Base-by-base conservation (phyloP, 2,797 vertebrate species). In the Macroramphosus scolopax region DNA sequence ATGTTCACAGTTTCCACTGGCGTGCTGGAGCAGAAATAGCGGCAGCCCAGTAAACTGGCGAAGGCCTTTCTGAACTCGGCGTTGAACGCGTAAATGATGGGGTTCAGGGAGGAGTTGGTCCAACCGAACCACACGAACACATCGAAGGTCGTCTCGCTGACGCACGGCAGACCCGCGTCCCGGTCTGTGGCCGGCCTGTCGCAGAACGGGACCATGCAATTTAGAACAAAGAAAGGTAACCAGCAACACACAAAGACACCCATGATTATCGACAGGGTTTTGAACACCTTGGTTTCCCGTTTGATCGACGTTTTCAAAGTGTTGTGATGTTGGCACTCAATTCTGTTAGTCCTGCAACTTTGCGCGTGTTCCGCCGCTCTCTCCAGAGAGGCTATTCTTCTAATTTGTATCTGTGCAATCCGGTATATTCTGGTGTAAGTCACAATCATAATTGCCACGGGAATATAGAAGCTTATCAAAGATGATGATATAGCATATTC, bases 91-190 rank as follows among this genome's bases (percentile, higher is more conserved):
- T 98, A 98, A 56, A 98, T 94, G 45, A 98, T 77, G 22, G 96
- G 96, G 78, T 98, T 98, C 33, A 98, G 89, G 0, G 93, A 92
- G 2, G 96, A 98, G 85, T 98, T 98, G 40, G 94, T 91, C 96
- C 96, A 98, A 25, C 95, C 94, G 66, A 96, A 95, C 96, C 96
- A 98, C 63, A 98, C 93, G 2, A 98, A 98, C 24, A 97, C 83
- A 47, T 96, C 88, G 53, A 98, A 98, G 2, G 93, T 94, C 25
- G 93, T 95, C 82, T 96, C 93, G 44, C 95, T 94, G 68, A 98
- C 94, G 2, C 96, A 98, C 5, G 92, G 91, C 38, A 92, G 87
- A 22, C 92, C 89, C 2, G 90, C 84, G 0, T 71, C 50, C n/a
- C 63, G 73, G 60, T 88, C 87, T 0, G 81, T 63, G 7, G 84